phyloP scores from a whole-genome alignment of 2,113 vertebrate species.

The Leptodactylus fuscus region DNA sequence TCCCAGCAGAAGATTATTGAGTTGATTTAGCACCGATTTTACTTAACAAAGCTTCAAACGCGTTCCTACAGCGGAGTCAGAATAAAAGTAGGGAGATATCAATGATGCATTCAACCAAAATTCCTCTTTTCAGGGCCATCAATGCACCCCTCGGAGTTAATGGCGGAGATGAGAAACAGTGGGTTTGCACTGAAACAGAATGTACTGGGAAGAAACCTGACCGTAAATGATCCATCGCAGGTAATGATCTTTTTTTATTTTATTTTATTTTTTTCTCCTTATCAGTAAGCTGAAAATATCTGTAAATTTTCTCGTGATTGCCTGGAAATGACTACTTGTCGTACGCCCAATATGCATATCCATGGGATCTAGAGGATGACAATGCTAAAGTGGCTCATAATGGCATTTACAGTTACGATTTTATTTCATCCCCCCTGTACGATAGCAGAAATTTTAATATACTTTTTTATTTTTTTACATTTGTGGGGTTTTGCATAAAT shows the following conservation, averaged over 20 bases:
- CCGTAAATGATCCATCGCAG: slow-evolving; percentile 95
- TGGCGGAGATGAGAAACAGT: slow-evolving; percentile 99
- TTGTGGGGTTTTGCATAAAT: slow-evolving; percentile 70
- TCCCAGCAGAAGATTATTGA: slow-evolving; percentile 98
- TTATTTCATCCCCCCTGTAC: too few relatives aligned
- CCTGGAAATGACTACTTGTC: slow-evolving; percentile 81
- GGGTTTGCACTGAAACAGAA: slow-evolving; percentile 99
- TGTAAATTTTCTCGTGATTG: slow-evolving; percentile 82
- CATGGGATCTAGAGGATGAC: slow-evolving; percentile 69
- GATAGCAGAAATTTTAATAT: slow-evolving; percentile 64
- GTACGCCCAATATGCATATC: slow-evolving; percentile 83
- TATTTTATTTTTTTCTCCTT: too few relatives aligned
- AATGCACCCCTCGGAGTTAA: slow-evolving; percentile 99
- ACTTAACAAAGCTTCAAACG: slow-evolving; percentile 96
- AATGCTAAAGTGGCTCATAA: slow-evolving; percentile 65
- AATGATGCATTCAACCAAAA: slow-evolving; percentile 94
- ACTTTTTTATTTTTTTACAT: slow-evolving; percentile 69
- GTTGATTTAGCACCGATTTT: slow-evolving; percentile 97
- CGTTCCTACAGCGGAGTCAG: slow-evolving; percentile 91
- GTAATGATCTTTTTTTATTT: slow-evolving; percentile 85
- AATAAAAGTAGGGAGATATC: slow-evolving; percentile 86
- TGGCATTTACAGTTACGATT: slow-evolving; percentile 61
- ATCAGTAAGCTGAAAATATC: slow-evolving; percentile 83
- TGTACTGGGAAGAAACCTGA: slow-evolving; percentile 96
- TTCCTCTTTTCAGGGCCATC: slow-evolving; percentile 98